These are phyloP conservation scores for Neofelis nebulosa DNA, from an alignment of 2,113 vertebrate genomes.

Conservation along the genomic window DNA sequence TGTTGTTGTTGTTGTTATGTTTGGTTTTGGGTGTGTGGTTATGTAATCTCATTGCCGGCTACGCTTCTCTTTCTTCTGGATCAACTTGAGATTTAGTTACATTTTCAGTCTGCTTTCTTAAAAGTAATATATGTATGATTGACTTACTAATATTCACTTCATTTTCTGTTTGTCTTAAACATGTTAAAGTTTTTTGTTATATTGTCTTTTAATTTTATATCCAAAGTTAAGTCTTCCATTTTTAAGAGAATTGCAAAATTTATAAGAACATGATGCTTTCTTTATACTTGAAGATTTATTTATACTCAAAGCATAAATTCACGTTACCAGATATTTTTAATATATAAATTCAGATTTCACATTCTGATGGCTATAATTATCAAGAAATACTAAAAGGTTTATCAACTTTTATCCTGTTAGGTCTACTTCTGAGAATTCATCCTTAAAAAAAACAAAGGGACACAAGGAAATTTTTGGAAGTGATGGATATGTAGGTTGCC, in stretches of 20 bases:
- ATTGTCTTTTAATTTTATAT: neutral
- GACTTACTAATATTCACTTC: neutral
- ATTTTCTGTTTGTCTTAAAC: slow-evolving; percentile 22
- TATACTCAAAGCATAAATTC: slow-evolving; percentile 14
- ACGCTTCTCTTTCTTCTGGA: neutral
- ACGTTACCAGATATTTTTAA: neutral
- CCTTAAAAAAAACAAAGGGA: neutral
- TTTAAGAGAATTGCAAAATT: slow-evolving; percentile 18
- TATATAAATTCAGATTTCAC: neutral
- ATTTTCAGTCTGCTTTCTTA: neutral
- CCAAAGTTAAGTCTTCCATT: slow-evolving; percentile 22
- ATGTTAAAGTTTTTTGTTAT: neutral
- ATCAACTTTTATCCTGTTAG: neutral
- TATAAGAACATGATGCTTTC: neutral
- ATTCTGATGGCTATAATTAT: neutral
- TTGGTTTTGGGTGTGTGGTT: slow-evolving; percentile 13
- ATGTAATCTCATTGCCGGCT: slow-evolving; percentile 43
- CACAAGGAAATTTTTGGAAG: neutral
- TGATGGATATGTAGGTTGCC: neutral
- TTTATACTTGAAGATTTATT: neutral
- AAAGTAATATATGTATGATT: neutral
- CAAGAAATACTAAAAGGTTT: neutral
- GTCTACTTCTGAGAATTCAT: slow-evolving; percentile 1
- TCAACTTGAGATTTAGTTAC: slow-evolving; percentile 37
- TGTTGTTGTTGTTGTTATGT: neutral